Conservation (phyloP, 2,888 invertebrate genomes). For the Muschampia plurimacula region DNA sequence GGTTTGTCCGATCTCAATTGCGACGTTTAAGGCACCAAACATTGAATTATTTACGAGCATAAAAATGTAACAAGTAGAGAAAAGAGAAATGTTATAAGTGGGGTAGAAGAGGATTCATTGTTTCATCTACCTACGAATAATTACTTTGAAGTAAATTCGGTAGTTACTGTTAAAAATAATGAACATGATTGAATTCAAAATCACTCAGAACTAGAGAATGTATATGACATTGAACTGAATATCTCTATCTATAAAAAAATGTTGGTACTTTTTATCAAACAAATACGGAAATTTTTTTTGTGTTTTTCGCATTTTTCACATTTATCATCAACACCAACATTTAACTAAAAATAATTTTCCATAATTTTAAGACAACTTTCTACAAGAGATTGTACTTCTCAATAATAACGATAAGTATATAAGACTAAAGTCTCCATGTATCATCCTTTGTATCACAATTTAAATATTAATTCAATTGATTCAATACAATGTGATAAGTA, state of each 20-base stretch:
- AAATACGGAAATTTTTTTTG: too few relatives aligned
- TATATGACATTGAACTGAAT: too few relatives aligned
- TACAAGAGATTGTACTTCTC: neutral
- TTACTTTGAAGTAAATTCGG: too few relatives aligned
- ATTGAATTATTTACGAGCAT: constrained; percentile 18
- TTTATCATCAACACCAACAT: neutral
- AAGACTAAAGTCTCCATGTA: constrained; percentile 24
- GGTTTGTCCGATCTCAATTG: constrained; percentile 42
- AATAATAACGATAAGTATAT: neutral
- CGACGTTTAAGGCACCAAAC: constrained; percentile 18
- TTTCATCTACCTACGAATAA: too few relatives aligned
- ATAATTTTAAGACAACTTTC: constrained; percentile 3
- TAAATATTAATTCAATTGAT: constrained; percentile 79
- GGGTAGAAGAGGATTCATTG: too few relatives aligned
- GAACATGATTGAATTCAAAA: too few relatives aligned
- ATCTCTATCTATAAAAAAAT: too few relatives aligned
- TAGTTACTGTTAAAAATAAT: too few relatives aligned
- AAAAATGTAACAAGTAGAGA: neutral
- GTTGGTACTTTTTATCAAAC: too few relatives aligned
- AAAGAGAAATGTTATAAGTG: neutral
- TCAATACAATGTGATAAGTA: constrained; percentile 76
- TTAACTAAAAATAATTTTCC: neutral
- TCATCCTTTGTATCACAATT: constrained; percentile 36
- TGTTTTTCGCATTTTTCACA: neutral
- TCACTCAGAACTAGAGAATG: too few relatives aligned